phyloP scores from a whole-genome alignment of 1,140 invertebrate genomes.

The Thaumetopoea pityocampa region DNA sequence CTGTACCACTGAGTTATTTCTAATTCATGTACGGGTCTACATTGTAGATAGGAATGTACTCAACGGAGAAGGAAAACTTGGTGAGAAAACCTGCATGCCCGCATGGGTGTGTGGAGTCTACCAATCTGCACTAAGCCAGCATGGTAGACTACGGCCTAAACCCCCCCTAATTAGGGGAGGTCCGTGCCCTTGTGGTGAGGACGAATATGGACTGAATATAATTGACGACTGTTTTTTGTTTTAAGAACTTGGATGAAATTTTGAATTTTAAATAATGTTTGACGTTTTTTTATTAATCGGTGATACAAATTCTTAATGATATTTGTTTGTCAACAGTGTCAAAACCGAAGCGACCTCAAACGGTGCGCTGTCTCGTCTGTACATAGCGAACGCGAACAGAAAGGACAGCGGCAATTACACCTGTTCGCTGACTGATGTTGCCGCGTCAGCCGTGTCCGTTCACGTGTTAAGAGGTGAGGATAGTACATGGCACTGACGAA shows the following conservation, averaged over 20 bases:
- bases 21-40: too few species aligned
- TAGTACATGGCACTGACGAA: neutral
- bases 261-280: neutral
- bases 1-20: too few species aligned
- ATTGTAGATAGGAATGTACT: too few species aligned
- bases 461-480: conserved; percentile 87
- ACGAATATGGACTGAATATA: too few species aligned
- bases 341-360: conserved; percentile 87
- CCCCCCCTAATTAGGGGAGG: too few species aligned
- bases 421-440: conserved; percentile 86
- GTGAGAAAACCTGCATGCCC: too few species aligned
- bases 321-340: conserved; percentile 78
- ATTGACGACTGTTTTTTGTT: too few species aligned
- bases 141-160: too few species aligned
- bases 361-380: conserved; percentile 85
- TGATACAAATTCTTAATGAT: neutral
- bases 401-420: conserved; percentile 92
- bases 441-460: conserved; percentile 84
- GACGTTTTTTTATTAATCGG: neutral
- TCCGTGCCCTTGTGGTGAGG: too few species aligned
- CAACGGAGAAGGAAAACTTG: too few species aligned
- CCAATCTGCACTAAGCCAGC: too few species aligned
- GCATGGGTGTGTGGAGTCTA: too few species aligned
- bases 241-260: neutral
- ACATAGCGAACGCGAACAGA: conserved; percentile 88